phyloP scores from a whole-genome alignment of 2,113 vertebrate species.

The Callithrix jacchus region DNA sequence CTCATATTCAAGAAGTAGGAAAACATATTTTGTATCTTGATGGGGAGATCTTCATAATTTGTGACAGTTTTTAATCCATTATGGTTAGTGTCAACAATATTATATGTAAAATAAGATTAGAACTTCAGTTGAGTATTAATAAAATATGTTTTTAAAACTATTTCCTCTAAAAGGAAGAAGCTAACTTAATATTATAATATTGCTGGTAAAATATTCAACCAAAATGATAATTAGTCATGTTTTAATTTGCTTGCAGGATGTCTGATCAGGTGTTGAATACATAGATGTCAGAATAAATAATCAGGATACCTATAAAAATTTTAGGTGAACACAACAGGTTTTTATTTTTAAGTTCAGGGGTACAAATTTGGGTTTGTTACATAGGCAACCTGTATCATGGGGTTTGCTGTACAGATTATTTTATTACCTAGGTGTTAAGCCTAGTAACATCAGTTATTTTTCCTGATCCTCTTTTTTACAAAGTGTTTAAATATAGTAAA shows the following conservation, averaged over 20 bases:
- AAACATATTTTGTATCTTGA: neutral
- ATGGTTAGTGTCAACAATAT: neutral
- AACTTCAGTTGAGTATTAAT: conserved; percentile 20
- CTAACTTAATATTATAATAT: neutral
- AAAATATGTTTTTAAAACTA: neutral
- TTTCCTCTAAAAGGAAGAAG: neutral
- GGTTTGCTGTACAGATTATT: too few species aligned
- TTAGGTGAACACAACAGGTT: neutral
- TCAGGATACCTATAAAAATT: neutral
- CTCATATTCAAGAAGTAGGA: neutral
- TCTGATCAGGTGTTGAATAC: neutral
- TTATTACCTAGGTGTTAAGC: too few species aligned
- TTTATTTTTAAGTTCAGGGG: neutral
- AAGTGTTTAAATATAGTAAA: neutral
- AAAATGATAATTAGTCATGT: neutral
- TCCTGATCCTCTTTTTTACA: neutral
- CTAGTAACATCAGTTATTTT: too few species aligned
- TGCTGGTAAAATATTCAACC: neutral
- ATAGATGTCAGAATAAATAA: conserved; percentile 17
- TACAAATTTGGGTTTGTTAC: too few species aligned
- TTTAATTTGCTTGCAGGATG: neutral
- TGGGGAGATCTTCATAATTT: neutral
- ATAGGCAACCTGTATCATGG: too few species aligned
- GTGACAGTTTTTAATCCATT: neutral
- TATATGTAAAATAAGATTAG: neutral